Conservation (phyloP, 2,888 invertebrate genomes). For the Acheta domesticus region DNA sequence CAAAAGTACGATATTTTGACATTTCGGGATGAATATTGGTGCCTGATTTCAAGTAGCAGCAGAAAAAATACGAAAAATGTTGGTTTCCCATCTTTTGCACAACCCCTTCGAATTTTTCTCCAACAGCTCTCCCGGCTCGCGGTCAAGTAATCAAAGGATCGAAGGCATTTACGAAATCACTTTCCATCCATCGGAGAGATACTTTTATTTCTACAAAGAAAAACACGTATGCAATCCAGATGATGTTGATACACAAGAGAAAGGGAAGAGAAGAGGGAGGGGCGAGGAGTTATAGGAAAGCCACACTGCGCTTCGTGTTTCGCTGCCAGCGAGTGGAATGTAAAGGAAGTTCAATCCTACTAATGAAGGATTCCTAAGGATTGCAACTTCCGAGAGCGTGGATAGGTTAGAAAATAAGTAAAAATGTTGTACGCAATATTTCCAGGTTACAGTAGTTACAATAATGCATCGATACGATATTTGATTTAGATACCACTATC, state of each 20-base stretch:
- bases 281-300: neutral
- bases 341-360: neutral
- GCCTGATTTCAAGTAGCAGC: too few relatives aligned
- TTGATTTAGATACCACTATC: too few relatives aligned
- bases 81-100: too few relatives aligned
- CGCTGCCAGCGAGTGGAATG: neutral
- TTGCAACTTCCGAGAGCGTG: too few relatives aligned
- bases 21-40: too few relatives aligned
- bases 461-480: too few relatives aligned
- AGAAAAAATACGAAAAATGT: too few relatives aligned
- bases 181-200: neutral
- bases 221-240: neutral
- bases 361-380: neutral
- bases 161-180: neutral
- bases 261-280: neutral
- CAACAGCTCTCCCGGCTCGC: neutral
- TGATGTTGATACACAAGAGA: neutral
- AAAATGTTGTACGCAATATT: too few relatives aligned
- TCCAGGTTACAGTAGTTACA: too few relatives aligned
- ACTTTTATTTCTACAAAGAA: neutral
- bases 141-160: constrained; percentile 1
- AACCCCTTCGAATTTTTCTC: neutral
- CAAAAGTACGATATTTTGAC: too few relatives aligned
- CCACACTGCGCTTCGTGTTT: neutral
- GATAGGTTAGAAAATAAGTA: too few relatives aligned